Percentiles rank a stretch among this genome's conserved stretches.
These are phyloP conservation scores for Scylla paramamosain DNA, from an alignment of 1,140 invertebrate species.

Conservation along the genomic window DNA sequence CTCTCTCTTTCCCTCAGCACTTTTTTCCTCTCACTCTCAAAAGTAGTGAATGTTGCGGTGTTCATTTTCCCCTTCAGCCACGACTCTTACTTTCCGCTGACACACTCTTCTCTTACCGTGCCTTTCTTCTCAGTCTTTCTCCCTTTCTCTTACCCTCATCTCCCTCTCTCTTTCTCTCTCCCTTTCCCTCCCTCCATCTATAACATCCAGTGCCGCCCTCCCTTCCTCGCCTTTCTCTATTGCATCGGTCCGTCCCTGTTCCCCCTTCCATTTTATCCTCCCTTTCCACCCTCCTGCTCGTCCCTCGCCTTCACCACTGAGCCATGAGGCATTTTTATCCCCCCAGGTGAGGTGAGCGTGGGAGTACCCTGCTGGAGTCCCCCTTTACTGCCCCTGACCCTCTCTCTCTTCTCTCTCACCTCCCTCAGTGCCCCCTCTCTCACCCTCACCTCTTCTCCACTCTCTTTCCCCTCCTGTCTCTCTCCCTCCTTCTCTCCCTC, in stretches of 20 bases:
- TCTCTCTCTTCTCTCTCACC: too few relatives aligned
- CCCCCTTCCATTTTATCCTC: too few relatives aligned
- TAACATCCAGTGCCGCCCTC: background rate
- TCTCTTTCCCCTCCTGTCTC: background rate
- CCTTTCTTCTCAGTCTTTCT: too few relatives aligned
- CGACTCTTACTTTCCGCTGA: too few relatives aligned
- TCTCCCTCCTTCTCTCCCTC: too few relatives aligned
- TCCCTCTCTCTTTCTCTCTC: background rate
- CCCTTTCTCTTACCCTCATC: background rate
- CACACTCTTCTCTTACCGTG: too few relatives aligned
- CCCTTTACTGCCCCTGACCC: background rate
- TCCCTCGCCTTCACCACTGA: background rate
- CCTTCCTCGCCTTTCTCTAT: background rate
- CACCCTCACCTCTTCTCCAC: background rate
- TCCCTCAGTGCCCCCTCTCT: too few relatives aligned
- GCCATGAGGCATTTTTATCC: background rate
- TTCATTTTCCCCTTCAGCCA: background rate
- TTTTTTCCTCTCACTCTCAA: background rate
- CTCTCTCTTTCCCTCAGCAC: background rate
- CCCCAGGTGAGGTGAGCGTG: background rate
- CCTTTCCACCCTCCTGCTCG: background rate
- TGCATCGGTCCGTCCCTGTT: too few relatives aligned
- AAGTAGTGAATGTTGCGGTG: background rate
- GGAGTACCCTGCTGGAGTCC: background rate
- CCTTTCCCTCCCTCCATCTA: background rate